Conservation (phyloP, 2,113 vertebrate species). For the Nipponia nippon region DNA sequence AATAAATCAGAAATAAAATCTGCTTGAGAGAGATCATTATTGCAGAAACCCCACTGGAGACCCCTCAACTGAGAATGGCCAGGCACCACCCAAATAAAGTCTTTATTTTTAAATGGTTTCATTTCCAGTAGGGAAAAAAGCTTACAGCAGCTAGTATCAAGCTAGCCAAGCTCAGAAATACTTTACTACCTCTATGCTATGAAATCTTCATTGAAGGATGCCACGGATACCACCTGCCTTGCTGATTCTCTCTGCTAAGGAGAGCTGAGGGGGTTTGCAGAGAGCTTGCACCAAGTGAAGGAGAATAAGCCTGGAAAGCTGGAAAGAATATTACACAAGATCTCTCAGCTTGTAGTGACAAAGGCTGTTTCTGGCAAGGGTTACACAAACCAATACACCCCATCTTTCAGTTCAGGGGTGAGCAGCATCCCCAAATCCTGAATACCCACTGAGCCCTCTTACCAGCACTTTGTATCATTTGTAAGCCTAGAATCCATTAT, state of each 20-base stretch:
- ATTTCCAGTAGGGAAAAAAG: not conserved
- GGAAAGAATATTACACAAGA: not conserved
- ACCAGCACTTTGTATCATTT: not conserved
- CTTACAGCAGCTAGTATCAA: not conserved
- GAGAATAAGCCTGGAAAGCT: not conserved
- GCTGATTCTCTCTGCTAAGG: not conserved
- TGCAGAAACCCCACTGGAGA: not conserved
- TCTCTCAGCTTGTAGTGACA: not conserved
- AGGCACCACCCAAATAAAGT: not conserved
- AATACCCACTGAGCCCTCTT: not conserved
- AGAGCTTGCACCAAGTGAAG: not conserved
- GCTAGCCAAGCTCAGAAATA: not conserved
- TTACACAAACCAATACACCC: not conserved
- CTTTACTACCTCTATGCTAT: not conserved
- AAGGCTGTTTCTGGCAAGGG: not conserved
- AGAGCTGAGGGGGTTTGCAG: not conserved
- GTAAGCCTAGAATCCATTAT: not conserved
- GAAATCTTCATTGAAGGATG: not conserved
- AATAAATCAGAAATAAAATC: not conserved
- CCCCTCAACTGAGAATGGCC: not conserved
- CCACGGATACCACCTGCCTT: not conserved
- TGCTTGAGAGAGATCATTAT: not conserved
- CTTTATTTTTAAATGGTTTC: not conserved
- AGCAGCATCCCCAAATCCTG: not conserved
- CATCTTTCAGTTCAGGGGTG: not conserved